A percentile compares a stretch with the other conserved stretches of the same genome.
Evolutionary conservation across 2,797 vertebrate species (phyloP).

Genomic region (Prionace glauca): DNA sequence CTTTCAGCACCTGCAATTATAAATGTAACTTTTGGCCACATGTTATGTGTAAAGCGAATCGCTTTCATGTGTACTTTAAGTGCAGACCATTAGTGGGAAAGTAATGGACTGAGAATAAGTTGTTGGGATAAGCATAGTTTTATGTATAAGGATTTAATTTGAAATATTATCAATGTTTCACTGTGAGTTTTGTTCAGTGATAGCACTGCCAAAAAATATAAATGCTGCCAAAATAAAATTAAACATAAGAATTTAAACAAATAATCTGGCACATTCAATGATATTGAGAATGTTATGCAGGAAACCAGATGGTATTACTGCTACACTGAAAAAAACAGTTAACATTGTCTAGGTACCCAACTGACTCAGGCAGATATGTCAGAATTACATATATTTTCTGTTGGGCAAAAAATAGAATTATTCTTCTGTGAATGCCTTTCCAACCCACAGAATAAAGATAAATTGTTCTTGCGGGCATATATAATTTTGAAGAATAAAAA

Average conservation of each 20-base stretch:
- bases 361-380: not conserved
- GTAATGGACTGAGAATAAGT: not conserved
- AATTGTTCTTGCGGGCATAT: not conserved
- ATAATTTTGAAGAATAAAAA: not conserved
- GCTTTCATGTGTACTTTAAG: not conserved
- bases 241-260: constrained; percentile 14
- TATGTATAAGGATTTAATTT: not conserved
- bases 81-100: not conserved
- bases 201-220: not conserved
- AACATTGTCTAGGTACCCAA: not conserved
- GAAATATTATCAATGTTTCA: constrained; percentile 1
- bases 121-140: not conserved
- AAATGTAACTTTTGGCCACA: not conserved
- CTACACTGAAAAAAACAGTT: not conserved
- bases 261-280: constrained; percentile 18
- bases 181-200: not conserved
- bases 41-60: not conserved
- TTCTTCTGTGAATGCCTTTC: not conserved
- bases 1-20: not conserved
- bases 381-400: not conserved
- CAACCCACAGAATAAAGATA: not conserved
- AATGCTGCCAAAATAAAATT: constrained; percentile 26
- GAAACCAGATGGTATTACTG: constrained; percentile 25
- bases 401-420: not conserved
- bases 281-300: constrained; percentile 7